Percentiles rank a stretch among this genome's conserved stretches.
These are phyloP conservation scores for Cephalopterus ornatus DNA, from an alignment of 2,113 vertebrate species.

Conservation along the genomic window DNA sequence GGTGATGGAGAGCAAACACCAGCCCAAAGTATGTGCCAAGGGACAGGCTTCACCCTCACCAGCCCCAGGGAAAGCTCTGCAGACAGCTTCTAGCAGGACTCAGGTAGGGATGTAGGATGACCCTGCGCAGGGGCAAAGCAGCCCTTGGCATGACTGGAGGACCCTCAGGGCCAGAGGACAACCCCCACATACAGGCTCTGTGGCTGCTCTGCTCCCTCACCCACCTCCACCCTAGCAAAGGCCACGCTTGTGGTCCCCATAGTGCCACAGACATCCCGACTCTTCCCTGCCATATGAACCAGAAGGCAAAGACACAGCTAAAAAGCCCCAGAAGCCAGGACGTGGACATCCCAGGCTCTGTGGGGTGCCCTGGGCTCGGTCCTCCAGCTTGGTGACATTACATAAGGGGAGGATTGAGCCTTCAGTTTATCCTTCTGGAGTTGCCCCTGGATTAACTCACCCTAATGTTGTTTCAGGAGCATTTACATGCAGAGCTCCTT, in stretches of 20 bases:
- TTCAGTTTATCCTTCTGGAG: background rate
- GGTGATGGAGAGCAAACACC: background rate
- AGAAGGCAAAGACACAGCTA: background rate
- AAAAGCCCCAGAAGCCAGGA: background rate
- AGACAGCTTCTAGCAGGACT: background rate
- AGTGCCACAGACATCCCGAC: fast-evolving
- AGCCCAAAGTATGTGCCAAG: background rate
- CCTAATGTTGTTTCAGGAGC: background rate
- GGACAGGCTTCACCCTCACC: background rate
- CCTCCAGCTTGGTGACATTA: background rate
- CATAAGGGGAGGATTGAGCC: background rate
- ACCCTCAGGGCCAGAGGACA: background rate
- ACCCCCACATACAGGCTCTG: background rate
- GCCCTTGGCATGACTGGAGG: background rate
- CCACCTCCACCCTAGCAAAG: background rate
- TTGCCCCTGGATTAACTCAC: background rate
- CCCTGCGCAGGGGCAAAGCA: background rate
- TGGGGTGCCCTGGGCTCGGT: fast-evolving
- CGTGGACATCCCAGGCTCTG: fast-evolving
- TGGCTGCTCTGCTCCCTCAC: background rate
- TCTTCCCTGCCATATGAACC: fast-evolving
- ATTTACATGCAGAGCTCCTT: background rate
- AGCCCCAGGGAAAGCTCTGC: background rate
- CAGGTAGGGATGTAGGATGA: fast-evolving
- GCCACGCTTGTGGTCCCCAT: background rate